Evolutionary conservation across 64 coral and sea anemone species (phyloP), one percentile per base, ranked within the genome.

Genomic region (Montipora cactus): DNA sequence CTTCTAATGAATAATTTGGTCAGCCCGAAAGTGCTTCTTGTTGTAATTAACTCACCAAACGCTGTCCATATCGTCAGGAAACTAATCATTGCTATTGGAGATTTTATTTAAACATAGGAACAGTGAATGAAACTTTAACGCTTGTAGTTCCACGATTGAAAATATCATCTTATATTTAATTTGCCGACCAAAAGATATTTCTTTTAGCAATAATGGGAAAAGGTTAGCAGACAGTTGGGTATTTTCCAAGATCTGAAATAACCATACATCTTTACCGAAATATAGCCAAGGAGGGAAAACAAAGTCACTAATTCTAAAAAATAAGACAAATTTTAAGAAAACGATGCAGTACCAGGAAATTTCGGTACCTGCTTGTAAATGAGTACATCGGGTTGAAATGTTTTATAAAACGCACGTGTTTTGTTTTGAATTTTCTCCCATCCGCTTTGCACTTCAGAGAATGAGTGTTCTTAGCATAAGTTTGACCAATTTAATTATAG

Each of bases 1-100:
- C 80, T 72, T n/a, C 84, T 89, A 86, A 90, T 90, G 87, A 90
- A 95, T 79, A 44, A 83, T 95, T 75, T 68, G 44, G 46, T 77
- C 75, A 64, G 80, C 72, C 82, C 69, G 55, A 72, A 84, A 90
- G 83, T 85, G 72, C 80, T 57, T 67, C 82, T 86, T 14, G 62
- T 18, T 47, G 64, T 86, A 71, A 86, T 86, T 86, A 86, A 64
- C 82, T 22, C 6, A 71, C 62, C 49, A 86, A 71, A 86, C 82
- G 82, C 45, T 71, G 45, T 64, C 64, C 64, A 86, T 64, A 70
- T 71, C 62, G 3, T 19, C 28, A 86, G 44, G 28, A 86, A 71
- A 72, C 28, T 86, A 22, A 67, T 49, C 18, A 86, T 86, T 86
- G 18, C 66, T 52, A 49, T 86, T 86, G 44, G 71, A 68, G 14